Conservation (phyloP, 2,888 invertebrate species). For the Sphaeridia pumilis region DNA sequence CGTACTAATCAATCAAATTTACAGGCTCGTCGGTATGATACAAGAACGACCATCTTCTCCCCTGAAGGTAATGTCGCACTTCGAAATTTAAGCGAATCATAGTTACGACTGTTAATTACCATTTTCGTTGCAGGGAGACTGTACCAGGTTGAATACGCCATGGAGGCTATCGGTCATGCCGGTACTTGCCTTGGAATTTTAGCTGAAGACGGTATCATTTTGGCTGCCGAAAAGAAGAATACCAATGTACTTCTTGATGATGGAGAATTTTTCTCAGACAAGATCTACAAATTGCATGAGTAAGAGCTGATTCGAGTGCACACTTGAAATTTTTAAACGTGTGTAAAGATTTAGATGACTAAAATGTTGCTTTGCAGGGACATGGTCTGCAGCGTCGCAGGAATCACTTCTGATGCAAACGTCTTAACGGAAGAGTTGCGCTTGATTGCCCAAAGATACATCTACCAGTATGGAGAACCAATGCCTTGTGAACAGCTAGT, state of each 20-base stretch:
- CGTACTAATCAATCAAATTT: too few relatives aligned
- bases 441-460: conserved; percentile 84
- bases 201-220: conserved; percentile 87
- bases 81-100: too few relatives aligned
- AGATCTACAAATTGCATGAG: conserved; percentile 96
- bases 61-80: conserved; percentile 96
- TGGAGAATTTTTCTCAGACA: conserved; percentile 91
- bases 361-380: conserved; percentile 59
- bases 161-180: conserved; percentile 99
- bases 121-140: too few relatives aligned
- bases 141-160: conserved; percentile 99
- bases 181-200: conserved; percentile 93
- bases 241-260: conserved; percentile 90
- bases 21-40: conserved; percentile 97
- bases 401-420: conserved; percentile 98
- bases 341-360: too few relatives aligned
- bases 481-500: conserved; percentile 98
- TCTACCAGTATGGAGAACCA: conserved; percentile 87
- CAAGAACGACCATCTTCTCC: conserved; percentile 97
- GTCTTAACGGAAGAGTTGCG: conserved; percentile 92
- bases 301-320: too few relatives aligned
- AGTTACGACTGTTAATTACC: too few relatives aligned
- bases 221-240: conserved; percentile 93
- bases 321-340: too few relatives aligned
- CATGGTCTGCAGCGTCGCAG: conserved; percentile 98